Base-by-base conservation (phyloP, 2,113 vertebrate species). In the Paradisaea rubra region DNA sequence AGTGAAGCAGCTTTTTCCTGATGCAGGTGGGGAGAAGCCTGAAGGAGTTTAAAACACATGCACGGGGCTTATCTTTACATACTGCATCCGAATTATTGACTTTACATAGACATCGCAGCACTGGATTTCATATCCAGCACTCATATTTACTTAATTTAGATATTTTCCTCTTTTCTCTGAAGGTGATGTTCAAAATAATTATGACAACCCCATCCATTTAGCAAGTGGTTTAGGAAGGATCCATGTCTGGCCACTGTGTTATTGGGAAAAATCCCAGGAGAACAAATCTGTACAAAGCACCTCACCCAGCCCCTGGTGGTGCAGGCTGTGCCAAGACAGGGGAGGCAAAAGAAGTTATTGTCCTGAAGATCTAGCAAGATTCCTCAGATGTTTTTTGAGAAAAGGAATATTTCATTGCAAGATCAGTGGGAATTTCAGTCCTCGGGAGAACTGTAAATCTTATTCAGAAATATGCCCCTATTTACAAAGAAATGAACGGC, bases 401-500 rank as follows among this genome's bases (percentile, higher is more conserved):
- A 72, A 89, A 81, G 3, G 33, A 82, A 23, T 45, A 33, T 73
- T 88, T 89, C 45, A 50, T 42, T 70, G 23, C 30, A 39, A 56
- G 15, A 19, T 49, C 22, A 64, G 41, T 56, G 47, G 49, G 64
- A 96, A 88, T 83, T 95, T 78, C 42, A 86, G 37, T 81, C 68
- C 69, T 60, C 0, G 0, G 37, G 54, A 80, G 54, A 63, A 74
- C 35, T 28, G 39, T 42, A 72, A 89, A 74, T 76, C 63, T 77
- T 54, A 47, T 65, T 71, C 47, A 91, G 54, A 82, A 94, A 56
- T 24, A 76, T 15, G 14, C 27, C 12, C 6, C 30, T 79, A 17
- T n/a, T 76, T 66, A 61, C 0, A 0, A 57, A 79, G 37, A 65
- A 53, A 60, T 65, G 14, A 68, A 84, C 60, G 35, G 37, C 35